phyloP scores from a whole-genome alignment of 2,797 vertebrate species.

The Poecile montanus region DNA sequence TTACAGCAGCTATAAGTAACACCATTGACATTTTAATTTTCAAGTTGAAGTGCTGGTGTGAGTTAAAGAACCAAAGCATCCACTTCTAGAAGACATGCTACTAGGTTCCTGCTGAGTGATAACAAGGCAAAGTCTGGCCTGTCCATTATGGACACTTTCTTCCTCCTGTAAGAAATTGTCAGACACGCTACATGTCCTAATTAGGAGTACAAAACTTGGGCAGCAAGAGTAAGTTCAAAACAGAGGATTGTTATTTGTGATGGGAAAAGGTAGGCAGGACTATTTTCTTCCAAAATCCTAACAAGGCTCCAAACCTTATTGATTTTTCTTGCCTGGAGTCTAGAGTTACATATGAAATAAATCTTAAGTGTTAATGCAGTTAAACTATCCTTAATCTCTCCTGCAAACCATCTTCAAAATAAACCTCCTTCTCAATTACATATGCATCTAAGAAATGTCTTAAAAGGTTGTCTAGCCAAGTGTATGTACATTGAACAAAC shows the following conservation, averaged over 20 bases:
- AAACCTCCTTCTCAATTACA: not conserved
- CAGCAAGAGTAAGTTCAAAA: not conserved
- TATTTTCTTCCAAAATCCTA: not conserved
- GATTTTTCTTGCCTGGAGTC: not conserved
- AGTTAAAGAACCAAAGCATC: not conserved
- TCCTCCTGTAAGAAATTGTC: not conserved
- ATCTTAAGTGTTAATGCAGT: not conserved
- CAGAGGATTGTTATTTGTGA: not conserved
- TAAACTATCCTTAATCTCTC: not conserved
- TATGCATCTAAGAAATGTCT: not conserved
- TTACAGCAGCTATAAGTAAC: not conserved
- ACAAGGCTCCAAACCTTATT: not conserved
- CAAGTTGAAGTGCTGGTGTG: fast-evolving
- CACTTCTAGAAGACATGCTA: not conserved
- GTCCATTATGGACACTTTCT: not conserved
- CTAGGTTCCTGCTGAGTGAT: not conserved
- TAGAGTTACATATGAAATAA: not conserved
- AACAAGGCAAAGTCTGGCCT: not conserved
- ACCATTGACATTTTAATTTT: not conserved
- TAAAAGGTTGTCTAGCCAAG: not conserved
- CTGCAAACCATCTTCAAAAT: not conserved
- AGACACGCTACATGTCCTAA: not conserved
- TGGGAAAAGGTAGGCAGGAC: not conserved
- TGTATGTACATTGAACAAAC: not conserved
- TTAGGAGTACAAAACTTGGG: not conserved